Evolutionary conservation across 2,797 vertebrate species (phyloP).

Genomic region (Acrossocheilus wenchowensis): DNA sequence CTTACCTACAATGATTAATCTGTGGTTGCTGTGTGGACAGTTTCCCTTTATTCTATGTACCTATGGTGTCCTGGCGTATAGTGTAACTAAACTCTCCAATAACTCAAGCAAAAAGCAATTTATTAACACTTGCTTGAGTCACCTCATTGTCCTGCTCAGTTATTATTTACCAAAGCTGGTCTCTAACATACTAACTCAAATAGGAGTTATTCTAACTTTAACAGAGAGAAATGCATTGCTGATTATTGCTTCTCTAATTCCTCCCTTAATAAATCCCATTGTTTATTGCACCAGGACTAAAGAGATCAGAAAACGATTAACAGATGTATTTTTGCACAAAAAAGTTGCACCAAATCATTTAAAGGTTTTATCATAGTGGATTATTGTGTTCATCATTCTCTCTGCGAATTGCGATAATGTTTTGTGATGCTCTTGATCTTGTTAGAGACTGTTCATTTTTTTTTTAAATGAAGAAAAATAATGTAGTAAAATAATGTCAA

Average conservation of each 20-base stretch:
- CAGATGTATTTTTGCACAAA: neutral
- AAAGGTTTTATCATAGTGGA: neutral
- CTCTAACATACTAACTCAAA: constrained; percentile 41
- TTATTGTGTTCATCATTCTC: neutral
- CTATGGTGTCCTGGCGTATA: constrained; percentile 49
- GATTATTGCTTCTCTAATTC: constrained; percentile 41
- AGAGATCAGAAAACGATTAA: constrained; percentile 44
- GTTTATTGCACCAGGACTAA: constrained; percentile 55
- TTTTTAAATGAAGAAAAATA: neutral
- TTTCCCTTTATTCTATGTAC: constrained; percentile 50
- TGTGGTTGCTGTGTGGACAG: constrained; percentile 19
- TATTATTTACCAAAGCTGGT: constrained; percentile 43
- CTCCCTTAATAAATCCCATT: constrained; percentile 52
- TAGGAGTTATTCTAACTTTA: constrained; percentile 42
- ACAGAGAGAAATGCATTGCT: constrained; percentile 33
- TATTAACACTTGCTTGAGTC: constrained; percentile 47
- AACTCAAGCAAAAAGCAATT: constrained; percentile 34
- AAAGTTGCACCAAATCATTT: neutral
- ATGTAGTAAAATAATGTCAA: neutral
- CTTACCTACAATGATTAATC: neutral
- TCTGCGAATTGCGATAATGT: neutral
- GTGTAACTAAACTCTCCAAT: constrained; percentile 47
- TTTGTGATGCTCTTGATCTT: neutral
- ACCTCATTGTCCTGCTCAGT: constrained; percentile 44
- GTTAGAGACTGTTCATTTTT: neutral